Conservation (phyloP, 2,797 vertebrate genomes). For the Somateria mollissima region DNA sequence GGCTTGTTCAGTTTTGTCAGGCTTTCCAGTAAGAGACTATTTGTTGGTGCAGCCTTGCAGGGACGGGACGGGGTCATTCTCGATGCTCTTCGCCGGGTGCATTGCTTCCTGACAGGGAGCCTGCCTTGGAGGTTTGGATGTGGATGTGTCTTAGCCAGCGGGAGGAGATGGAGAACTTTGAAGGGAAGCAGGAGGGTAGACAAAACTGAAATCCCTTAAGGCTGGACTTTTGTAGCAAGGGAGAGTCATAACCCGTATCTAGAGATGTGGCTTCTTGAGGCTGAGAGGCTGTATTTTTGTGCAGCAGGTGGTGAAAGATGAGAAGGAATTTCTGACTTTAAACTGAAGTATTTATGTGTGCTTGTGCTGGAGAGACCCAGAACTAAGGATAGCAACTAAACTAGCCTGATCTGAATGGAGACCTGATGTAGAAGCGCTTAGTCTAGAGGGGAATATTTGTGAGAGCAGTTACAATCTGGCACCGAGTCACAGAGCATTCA, state of each 20-base stretch:
- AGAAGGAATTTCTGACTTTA: background rate
- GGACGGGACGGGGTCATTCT: background rate
- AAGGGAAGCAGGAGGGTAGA: background rate
- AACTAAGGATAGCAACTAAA: constrained; percentile 14
- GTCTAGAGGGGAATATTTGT: background rate
- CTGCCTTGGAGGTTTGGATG: background rate
- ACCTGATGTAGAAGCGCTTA: background rate
- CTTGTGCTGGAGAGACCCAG: background rate
- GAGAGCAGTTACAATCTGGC: background rate
- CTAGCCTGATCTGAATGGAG: background rate
- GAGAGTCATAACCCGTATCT: background rate
- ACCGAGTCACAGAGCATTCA: background rate
- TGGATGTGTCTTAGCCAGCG: background rate
- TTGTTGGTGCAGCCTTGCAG: background rate
- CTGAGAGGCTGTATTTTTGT: background rate
- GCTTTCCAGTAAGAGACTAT: background rate
- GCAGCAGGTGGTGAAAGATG: background rate
- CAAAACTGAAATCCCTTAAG: background rate
- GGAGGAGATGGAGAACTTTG: background rate
- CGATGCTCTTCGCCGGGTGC: rapidly evolving
- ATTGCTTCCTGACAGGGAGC: background rate
- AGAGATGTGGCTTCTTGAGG: background rate
- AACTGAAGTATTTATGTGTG: background rate
- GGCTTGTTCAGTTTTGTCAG: background rate
- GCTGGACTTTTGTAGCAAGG: background rate